Conservation (phyloP, 2,888 invertebrate genomes). For the Noctua pronuba region DNA sequence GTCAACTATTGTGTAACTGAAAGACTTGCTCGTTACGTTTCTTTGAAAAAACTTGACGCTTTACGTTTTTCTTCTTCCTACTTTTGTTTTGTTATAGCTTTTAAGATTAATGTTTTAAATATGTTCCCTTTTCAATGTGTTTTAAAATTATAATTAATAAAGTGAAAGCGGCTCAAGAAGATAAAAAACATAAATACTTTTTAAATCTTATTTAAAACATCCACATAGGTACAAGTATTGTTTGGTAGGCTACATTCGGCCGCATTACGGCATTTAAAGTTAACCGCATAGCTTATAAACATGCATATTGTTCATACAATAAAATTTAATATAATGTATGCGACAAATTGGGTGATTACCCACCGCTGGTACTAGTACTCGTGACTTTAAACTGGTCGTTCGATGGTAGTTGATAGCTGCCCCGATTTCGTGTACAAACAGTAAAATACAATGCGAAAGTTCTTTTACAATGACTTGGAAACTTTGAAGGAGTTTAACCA, state of each 20-base stretch:
- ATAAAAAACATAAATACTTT: background rate
- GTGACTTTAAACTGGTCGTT: constrained; percentile 30
- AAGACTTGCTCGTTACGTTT: constrained; percentile 16
- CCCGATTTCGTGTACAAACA: constrained; percentile 20
- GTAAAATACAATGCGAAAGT: constrained; percentile 35
- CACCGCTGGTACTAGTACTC: constrained; percentile 17
- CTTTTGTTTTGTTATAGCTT: background rate
- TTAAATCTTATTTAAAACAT: background rate
- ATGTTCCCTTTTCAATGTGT: background rate
- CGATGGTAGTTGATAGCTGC: constrained; percentile 18
- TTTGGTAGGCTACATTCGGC: background rate
- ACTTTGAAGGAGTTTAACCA: constrained; percentile 30
- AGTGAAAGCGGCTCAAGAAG: background rate
- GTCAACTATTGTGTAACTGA: constrained; percentile 36
- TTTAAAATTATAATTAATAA: background rate
- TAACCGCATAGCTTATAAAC: constrained; percentile 26
- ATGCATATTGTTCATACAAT: constrained; percentile 31
- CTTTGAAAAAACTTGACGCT: background rate
- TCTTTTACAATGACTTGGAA: constrained; percentile 40
- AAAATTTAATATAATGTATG: constrained; percentile 31
- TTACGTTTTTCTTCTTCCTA: background rate
- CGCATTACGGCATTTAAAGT: constrained; percentile 6
- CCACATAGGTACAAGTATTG: background rate
- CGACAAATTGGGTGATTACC: constrained; percentile 43
- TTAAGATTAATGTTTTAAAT: background rate